A percentile compares a stretch with the other conserved stretches of the same genome.
phyloP scores from a whole-genome alignment of 2,113 vertebrate species.

The Oreocharis arfaki region DNA sequence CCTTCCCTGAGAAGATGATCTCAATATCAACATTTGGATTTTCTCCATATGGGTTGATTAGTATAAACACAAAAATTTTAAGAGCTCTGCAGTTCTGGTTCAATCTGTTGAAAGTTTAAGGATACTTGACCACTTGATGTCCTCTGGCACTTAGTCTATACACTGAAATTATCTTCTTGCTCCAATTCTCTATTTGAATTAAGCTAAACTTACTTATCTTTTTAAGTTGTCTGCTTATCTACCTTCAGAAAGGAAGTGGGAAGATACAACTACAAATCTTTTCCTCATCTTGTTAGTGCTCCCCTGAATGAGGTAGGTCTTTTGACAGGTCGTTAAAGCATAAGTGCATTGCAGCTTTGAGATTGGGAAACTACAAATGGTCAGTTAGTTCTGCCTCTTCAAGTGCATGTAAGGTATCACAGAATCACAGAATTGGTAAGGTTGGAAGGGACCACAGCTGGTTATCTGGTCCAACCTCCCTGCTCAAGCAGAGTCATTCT shows the following conservation, averaged over 20 bases:
- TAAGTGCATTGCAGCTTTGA: not conserved
- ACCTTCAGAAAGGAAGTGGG: not conserved
- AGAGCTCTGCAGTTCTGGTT: not conserved
- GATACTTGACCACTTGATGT: not conserved
- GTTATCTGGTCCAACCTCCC: not conserved
- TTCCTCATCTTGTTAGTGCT: conserved; percentile 2
- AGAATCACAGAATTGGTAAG: not conserved
- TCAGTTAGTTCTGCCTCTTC: not conserved
- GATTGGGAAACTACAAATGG: not conserved
- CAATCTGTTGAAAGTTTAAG: not conserved
- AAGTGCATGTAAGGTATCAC: not conserved
- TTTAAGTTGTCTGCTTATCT: conserved; percentile 31
- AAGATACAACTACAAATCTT: conserved; percentile 7
- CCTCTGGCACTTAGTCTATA: not conserved
- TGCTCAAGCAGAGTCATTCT: not conserved
- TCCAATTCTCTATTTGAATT: conserved; percentile 43
- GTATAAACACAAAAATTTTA: not conserved
- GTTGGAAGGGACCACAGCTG: not conserved
- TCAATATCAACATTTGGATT: not conserved
- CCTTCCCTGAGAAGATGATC: not conserved
- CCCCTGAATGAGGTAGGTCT: not conserved
- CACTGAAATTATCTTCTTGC: conserved; percentile 25
- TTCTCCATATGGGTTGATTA: not conserved
- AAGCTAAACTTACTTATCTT: conserved; percentile 18
- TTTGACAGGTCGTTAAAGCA: not conserved